Base-by-base conservation (phyloP, 1,140 invertebrate species). In the Gonioctena quinquepunctata region DNA sequence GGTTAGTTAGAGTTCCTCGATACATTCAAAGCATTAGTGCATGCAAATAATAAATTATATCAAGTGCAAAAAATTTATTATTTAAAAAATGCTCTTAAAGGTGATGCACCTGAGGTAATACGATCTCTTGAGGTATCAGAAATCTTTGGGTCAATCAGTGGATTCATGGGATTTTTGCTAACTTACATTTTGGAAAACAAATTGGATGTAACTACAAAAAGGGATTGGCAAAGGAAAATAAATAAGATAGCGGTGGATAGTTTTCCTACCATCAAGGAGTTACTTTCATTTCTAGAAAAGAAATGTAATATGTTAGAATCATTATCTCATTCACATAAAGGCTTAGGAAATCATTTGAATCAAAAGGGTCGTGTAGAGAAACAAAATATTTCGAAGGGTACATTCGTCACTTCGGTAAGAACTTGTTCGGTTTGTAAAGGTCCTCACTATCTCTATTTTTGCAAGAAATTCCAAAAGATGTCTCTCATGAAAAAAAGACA, bases 51-150 rank as follows among this genome's bases (percentile, higher is more conserved):
- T 3, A 18, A 13, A 16, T 3, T 70, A 23, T 66, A 7, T 2
- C 13, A 26, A 11, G 60, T 71, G 4, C 70, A 71, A 63, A 71
- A 71, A 68, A 68, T 54, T 62, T 61, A 63, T 42, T 71, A n/a
- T 49, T 52, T 71, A 22, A 27, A 57, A 57, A 22, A 26, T 19
- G 27, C 70, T 16, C 33, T 71, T 13, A 50, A 28, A 19, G 57
- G 27, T 19, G 26, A 11, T 11, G 70, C 70, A 25, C 4, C 49
- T 4, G 33, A 71, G 48, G 59, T 71, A n/a, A 68, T 71, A 2
- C 11, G 22, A 13, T n/a, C 63, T 13, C 21, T 71, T 4, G 70
- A 71, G 56, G 68, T 68, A 42, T 62, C 52, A 4, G 61, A 21
- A 22, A 42, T 54, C 4, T 54, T 54, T 54, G 18, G 50, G 50